A percentile compares a stretch with the other conserved stretches of the same genome.
phyloP scores from a whole-genome alignment of 2,797 vertebrate genomes.

The Argentina silus region DNA sequence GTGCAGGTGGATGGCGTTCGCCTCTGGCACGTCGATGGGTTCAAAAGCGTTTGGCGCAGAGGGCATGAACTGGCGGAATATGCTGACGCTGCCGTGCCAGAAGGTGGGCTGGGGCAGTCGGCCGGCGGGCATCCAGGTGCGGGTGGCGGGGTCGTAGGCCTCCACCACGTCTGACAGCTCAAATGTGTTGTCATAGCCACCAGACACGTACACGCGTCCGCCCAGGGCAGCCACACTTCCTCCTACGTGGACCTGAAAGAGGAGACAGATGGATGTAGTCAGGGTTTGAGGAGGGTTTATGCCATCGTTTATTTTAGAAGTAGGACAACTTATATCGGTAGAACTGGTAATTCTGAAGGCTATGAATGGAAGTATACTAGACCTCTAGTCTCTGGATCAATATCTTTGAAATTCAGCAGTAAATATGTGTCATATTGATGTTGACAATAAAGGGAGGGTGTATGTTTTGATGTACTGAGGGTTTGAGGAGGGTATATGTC shows the following conservation, averaged over 20 bases:
- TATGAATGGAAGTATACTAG: too few relatives aligned
- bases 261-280: neutral
- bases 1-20: constrained; percentile 76
- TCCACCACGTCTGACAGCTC: constrained; percentile 95
- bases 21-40: constrained; percentile 73
- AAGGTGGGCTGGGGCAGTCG: constrained; percentile 94
- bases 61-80: constrained; percentile 99
- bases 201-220: constrained; percentile 91
- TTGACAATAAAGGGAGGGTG: too few relatives aligned
- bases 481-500: too few relatives aligned
- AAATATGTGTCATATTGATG: too few relatives aligned
- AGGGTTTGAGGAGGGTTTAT: neutral
- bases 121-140: constrained; percentile 83
- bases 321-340: too few relatives aligned
- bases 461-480: too few relatives aligned
- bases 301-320: too few relatives aligned
- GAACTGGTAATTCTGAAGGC: too few relatives aligned
- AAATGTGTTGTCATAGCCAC: constrained; percentile 95
- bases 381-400: too few relatives aligned
- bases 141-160: constrained; percentile 82
- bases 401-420: too few relatives aligned
- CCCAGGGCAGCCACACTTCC: constrained; percentile 92
- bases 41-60: constrained; percentile 80
- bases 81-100: constrained; percentile 98
- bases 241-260: constrained; percentile 91